Evolutionary conservation across 2,888 invertebrate species (phyloP).

Genomic region (Catocala fraxini): DNA sequence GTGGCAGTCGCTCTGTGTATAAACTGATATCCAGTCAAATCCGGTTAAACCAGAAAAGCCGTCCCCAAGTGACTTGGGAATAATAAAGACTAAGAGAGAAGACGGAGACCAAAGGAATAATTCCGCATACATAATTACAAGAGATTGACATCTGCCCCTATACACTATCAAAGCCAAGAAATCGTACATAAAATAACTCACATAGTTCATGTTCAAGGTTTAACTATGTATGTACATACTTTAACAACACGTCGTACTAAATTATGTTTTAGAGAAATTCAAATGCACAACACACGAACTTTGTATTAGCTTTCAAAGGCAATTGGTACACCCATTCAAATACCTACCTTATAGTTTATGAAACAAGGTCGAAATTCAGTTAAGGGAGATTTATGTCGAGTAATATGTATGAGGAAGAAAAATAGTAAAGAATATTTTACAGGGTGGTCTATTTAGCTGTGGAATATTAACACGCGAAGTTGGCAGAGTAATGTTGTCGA

Average conservation of each 20-base stretch:
- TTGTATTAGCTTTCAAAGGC: conserved; percentile 13
- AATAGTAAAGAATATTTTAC: conserved; percentile 28
- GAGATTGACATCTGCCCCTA: too few relatives aligned
- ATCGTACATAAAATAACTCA: not conserved
- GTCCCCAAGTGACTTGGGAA: too few relatives aligned
- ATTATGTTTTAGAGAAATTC: conserved; percentile 12
- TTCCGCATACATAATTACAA: too few relatives aligned
- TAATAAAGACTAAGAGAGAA: too few relatives aligned
- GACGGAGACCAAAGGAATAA: too few relatives aligned
- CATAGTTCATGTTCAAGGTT: conserved; percentile 2
- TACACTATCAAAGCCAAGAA: too few relatives aligned
- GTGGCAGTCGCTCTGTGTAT: too few relatives aligned
- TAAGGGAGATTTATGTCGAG: not conserved
- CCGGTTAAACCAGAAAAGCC: too few relatives aligned
- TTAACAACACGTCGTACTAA: conserved; percentile 5
- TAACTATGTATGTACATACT: not conserved
- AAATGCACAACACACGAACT: conserved; percentile 9
- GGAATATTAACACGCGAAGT: conserved; percentile 47
- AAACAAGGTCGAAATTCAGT: conserved; percentile 11
- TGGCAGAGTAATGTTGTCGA: conserved; percentile 23
- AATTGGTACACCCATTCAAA: not conserved
- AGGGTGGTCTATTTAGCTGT: conserved; percentile 25
- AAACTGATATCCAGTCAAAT: too few relatives aligned
- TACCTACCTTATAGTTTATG: not conserved
- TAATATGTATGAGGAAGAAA: conserved; percentile 14